Conservation (phyloP, 2,797 vertebrate species). For the Aldrovandia affinis region DNA sequence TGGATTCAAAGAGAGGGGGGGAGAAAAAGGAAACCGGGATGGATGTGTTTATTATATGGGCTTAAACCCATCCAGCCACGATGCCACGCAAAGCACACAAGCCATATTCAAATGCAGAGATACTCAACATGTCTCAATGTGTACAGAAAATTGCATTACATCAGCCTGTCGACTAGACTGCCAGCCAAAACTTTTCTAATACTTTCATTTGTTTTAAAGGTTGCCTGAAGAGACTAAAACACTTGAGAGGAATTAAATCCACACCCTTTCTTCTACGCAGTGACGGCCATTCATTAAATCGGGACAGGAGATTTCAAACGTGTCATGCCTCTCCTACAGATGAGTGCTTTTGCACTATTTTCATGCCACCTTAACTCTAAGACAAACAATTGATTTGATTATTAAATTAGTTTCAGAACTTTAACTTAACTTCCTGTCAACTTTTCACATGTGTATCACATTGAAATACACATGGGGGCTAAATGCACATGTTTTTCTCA, state of each 20-base stretch:
- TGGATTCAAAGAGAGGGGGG: constrained; percentile 71
- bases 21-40: constrained; percentile 41
- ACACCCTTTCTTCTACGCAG: neutral
- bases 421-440: neutral
- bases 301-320: neutral
- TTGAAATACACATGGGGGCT: too few species aligned
- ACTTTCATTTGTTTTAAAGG: neutral
- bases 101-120: neutral
- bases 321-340: neutral
- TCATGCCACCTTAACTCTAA: neutral
- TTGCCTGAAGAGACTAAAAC: neutral
- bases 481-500: neutral
- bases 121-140: neutral
- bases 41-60: constrained; percentile 62
- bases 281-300: neutral
- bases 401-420: neutral
- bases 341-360: neutral
- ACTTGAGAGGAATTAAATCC: neutral
- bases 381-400: neutral
- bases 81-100: constrained; percentile 42
- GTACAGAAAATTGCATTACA: neutral
- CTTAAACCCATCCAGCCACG: constrained; percentile 50
- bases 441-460: neutral
- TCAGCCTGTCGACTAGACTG: neutral
- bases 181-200: neutral